Percentiles rank a stretch among this genome's conserved stretches.
These are phyloP conservation scores for Latrodectus elegans DNA, from an alignment of 2,888 invertebrate genomes.

Conservation along the genomic window DNA sequence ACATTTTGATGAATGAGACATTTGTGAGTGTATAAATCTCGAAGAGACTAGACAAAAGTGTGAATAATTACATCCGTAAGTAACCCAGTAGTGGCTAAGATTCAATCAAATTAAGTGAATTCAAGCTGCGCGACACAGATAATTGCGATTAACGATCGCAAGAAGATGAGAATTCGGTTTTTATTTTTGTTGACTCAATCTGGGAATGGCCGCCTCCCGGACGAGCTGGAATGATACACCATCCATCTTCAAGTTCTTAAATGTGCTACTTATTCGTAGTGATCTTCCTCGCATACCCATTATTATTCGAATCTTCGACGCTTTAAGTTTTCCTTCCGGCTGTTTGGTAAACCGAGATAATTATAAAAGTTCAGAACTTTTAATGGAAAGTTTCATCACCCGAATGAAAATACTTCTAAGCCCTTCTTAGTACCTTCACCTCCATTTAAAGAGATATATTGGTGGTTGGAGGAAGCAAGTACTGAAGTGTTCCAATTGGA, in stretches of 20 bases:
- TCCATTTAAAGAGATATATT: too few species aligned
- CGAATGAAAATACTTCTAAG: conserved; percentile 1
- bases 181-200: conserved; percentile 4
- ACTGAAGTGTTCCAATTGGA: too few species aligned
- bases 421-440: background rate
- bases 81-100: background rate
- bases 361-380: conserved; percentile 5
- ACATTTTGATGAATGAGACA: background rate
- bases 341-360: conserved; percentile 3
- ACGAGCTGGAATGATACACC: conserved; percentile 3
- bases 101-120: conserved; percentile 18
- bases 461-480: too few species aligned
- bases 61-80: background rate
- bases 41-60: background rate
- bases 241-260: background rate
- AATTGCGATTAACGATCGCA: conserved; percentile 17
- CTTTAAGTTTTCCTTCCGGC: conserved; percentile 2
- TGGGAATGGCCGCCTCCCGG: background rate
- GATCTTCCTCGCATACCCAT: background rate
- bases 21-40: background rate
- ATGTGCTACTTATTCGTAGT: background rate
- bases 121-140: conserved; percentile 1
- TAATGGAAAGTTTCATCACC: background rate
- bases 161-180: conserved; percentile 4
- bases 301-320: conserved; percentile 1